These are phyloP conservation scores for Holacanthus passer DNA, from an alignment of 2,113 vertebrate species.

Conservation along the genomic window DNA sequence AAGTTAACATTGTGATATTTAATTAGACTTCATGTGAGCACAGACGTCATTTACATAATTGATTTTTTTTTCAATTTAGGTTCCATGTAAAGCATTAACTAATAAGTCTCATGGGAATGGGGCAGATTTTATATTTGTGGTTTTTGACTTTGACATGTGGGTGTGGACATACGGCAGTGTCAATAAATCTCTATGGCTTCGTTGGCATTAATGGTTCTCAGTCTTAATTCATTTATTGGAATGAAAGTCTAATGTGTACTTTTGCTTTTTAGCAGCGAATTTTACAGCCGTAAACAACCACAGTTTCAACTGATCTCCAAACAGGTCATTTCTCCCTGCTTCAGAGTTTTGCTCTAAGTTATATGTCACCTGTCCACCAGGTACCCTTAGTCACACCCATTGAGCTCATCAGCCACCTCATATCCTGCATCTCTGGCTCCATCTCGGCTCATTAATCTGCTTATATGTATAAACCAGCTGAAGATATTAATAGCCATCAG, in stretches of 20 bases:
- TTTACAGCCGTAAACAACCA: too few species aligned
- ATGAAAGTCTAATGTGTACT: too few species aligned
- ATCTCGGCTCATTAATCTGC: neutral
- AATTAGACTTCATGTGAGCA: neutral
- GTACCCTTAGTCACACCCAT: too few species aligned
- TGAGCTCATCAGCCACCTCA: neutral
- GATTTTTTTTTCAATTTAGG: neutral
- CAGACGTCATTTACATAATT: neutral
- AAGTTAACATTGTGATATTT: neutral
- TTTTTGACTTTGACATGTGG: neutral
- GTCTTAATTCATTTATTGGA: too few species aligned
- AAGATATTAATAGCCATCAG: constrained; percentile 10
- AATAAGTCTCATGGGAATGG: neutral
- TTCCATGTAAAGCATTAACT: neutral
- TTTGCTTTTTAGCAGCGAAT: too few species aligned
- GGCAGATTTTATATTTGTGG: neutral
- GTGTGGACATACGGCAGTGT: too few species aligned
- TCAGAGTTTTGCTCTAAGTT: too few species aligned
- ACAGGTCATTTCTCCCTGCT: too few species aligned
- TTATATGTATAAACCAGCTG: neutral
- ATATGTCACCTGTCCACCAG: too few species aligned
- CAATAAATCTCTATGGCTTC: too few species aligned
- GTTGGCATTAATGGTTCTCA: too few species aligned
- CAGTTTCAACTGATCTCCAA: too few species aligned
- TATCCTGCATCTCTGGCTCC: neutral